Base-by-base conservation (phyloP, 2,113 vertebrate genomes). In the Podocnemis expansa region DNA sequence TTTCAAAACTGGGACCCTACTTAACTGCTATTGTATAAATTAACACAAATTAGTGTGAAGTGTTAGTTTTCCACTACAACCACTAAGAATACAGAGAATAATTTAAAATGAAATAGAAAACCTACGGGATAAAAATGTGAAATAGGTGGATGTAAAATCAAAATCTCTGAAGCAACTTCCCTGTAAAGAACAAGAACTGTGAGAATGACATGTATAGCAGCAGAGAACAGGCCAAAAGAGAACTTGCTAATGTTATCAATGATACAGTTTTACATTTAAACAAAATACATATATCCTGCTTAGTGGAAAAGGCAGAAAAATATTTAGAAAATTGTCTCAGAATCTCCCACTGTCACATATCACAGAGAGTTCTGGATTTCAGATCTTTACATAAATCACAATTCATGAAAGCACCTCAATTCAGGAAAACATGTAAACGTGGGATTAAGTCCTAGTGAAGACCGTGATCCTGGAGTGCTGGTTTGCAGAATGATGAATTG, bases 391-490 rank as follows among this genome's bases (percentile, higher is more conserved):
- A 67, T 45, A 91, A 89, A 52, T 85, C 89, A 81, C 80, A 82
- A 82, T 87, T 78, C 85, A 82, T 82, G 89, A 73, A 96, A 91
- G 87, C 94, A 91, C 84, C 49, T 51, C 49, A 13, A 51, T 51
- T 51, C 49, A 51, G 12, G 49, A 51, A 52, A 52, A 16, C 51
- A 52, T 52, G 76, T 43, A 93, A 93, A 89, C 81, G 93, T 96
- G 94, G 95, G 96, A 88, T 92, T 51, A 51, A 75, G 67, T 94
- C 91, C 96, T 96, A 93, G 89, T 89, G 90, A 93, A 92, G 96
- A 93, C 96, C 95, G 49, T 94, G 91, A 95, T 3, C 10, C 55
- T 47, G 85, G 90, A 80, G 79, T 95, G 79, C 95, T 97, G 96
- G 93, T 91, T 97, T 55, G 52, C 60, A 75, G 43, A 58, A 70